Evolutionary conservation across 2,797 vertebrate genomes (phyloP).

Genomic region (Danio tinwini): DNA sequence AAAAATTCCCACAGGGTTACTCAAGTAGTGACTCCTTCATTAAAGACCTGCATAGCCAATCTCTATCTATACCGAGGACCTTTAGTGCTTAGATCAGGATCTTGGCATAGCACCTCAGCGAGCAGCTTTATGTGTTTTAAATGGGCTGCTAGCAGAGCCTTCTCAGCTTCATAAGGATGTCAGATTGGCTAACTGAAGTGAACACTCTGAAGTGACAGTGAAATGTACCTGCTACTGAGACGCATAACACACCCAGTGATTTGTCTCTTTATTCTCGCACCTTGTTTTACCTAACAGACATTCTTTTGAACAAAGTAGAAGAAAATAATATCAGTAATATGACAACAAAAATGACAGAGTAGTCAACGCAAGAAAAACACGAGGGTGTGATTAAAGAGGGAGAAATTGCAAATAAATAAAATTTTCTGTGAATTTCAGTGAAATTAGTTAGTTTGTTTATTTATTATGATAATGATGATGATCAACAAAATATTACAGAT

Average conservation of each 20-base stretch:
- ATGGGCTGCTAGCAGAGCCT: slow-evolving; percentile 14
- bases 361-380: neutral
- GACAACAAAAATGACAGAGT: neutral
- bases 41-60: slow-evolving; percentile 53
- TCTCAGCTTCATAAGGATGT: slow-evolving; percentile 30
- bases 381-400: neutral
- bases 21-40: slow-evolving; percentile 43
- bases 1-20: slow-evolving; percentile 47
- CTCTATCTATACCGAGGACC: neutral
- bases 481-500: too few species aligned
- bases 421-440: neutral
- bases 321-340: neutral
- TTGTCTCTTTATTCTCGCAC: neutral
- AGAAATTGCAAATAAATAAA: neutral
- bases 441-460: neutral
- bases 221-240: slow-evolving; percentile 32
- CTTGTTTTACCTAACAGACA: neutral
- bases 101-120: slow-evolving; percentile 43
- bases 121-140: slow-evolving; percentile 43
- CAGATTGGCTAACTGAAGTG: slow-evolving; percentile 43
- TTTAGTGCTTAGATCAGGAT: slow-evolving; percentile 57
- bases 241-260: slow-evolving; percentile 10
- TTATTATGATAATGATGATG: too few species aligned
- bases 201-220: slow-evolving; percentile 28
- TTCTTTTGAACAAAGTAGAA: slow-evolving; percentile 1